Percentiles rank a stretch among this genome's conserved stretches.
Conservation (phyloP, 2,797 vertebrate species). For the Takifugu rubripes region DNA sequence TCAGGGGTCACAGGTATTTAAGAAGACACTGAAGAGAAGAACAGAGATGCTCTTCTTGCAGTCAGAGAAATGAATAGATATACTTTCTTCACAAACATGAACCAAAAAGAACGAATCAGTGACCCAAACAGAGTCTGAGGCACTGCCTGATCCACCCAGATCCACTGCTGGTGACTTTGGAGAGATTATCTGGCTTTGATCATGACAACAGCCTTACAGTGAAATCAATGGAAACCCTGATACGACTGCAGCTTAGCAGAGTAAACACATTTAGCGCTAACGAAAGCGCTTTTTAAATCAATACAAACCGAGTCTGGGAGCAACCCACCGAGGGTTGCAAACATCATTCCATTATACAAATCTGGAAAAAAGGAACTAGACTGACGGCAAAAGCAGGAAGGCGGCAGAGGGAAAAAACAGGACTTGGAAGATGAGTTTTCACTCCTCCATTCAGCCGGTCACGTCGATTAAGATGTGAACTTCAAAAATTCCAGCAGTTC, state of each 20-base stretch:
- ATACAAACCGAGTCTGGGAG: conserved; percentile 1
- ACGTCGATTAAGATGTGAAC: conserved; percentile 80
- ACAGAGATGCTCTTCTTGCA: too few relatives aligned
- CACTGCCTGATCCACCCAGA: too few relatives aligned
- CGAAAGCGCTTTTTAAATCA: conserved; percentile 38
- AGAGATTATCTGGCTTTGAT: conserved; percentile 57
- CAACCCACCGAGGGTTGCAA: conserved; percentile 6
- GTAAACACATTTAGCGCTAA: conserved; percentile 45
- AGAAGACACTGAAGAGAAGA: too few relatives aligned
- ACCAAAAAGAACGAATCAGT: too few relatives aligned
- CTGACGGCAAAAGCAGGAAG: background rate
- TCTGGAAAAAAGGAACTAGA: conserved; percentile 23
- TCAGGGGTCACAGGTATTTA: too few relatives aligned
- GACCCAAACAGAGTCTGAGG: too few relatives aligned
- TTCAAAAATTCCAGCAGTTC: conserved; percentile 72
- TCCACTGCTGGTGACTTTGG: conserved; percentile 29
- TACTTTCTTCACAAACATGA: too few relatives aligned
- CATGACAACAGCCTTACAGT: conserved; percentile 47
- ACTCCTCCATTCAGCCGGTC: conserved; percentile 70
- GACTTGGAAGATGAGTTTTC: conserved; percentile 65
- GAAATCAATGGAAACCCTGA: conserved; percentile 59
- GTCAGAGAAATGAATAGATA: too few relatives aligned
- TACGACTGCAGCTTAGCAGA: conserved; percentile 40
- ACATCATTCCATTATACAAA: conserved; percentile 59
- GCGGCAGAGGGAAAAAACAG: conserved; percentile 40